phyloP scores from a whole-genome alignment of 1,140 invertebrate genomes.

The Dufourea novaeangliae region DNA sequence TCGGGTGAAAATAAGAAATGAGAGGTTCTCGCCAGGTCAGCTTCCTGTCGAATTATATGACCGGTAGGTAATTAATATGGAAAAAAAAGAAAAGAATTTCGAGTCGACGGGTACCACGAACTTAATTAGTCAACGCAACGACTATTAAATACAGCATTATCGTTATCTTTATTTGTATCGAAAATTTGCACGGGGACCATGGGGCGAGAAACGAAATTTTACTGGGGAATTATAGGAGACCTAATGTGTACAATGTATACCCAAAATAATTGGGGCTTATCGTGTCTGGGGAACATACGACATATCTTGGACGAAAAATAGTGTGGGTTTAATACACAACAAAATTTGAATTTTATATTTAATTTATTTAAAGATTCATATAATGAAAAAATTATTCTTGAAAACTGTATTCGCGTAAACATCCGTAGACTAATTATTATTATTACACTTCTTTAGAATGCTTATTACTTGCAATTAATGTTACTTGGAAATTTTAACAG shows the following conservation, averaged over 20 bases:
- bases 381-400: no score
- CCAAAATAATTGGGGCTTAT: background rate
- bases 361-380: no score
- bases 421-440: background rate
- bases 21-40: no score
- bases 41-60: background rate
- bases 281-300: background rate
- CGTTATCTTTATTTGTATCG: background rate
- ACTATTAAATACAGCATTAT: background rate
- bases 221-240: background rate
- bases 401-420: background rate
- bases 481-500: background rate
- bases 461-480: background rate
- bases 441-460: background rate
- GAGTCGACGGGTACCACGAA: background rate
- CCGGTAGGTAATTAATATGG: background rate
- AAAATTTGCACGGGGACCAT: background rate
- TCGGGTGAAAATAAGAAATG: background rate
- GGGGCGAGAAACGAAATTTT: background rate
- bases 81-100: background rate
- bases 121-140: background rate
- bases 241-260: background rate
- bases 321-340: background rate
- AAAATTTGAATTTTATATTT: background rate
- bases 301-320: background rate